Base-by-base conservation (phyloP, 2,113 vertebrate species). In the Callocephalon fimbriatum region DNA sequence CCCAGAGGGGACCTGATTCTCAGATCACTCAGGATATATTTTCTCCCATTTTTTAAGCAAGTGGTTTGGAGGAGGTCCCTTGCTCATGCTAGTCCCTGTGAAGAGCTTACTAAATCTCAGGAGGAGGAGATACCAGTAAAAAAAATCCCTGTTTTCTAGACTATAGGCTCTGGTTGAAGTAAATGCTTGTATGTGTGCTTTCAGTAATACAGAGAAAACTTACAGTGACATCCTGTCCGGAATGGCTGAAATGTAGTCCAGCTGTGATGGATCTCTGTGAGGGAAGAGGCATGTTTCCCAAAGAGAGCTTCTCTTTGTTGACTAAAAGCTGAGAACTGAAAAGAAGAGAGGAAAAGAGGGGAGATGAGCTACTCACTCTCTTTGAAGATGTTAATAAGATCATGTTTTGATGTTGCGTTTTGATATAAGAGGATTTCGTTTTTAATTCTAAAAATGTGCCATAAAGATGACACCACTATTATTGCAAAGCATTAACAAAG, bases 381-480 rank as follows among this genome's bases (percentile, higher is more conserved):
- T 88, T 78, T 75, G 38, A 88, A 88, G 51, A 29, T 65, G 6
- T 71, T 71, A 83, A 37, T 73, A 88, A 59, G 44, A 86, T 65
- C 32, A 23, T 32, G 17, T 84, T 95, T 86, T 50, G 42, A 75
- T 72, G 40, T 32, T 67, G 35, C 47, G 31, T 81, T 92, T 84
- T 90, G 61, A 94, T 95, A 91, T 65, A 61, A 93, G 78, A 92
- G 17, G 76, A 67, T 88, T 86, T 35, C 15, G 14, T 81, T 89
- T 92, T 58, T 66, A 29, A 45, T 71, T 82, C 27, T 72, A 76
- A 87, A 90, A 86, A 53, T 3, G 4, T 74, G 50, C 5, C 44
- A 84, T 81, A 58, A 83, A 92, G 86, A 89, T 61, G 32, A 38
- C 76, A 88, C 27, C 15, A 22, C 16, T 77, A 42, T 88, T 90